phyloP scores from a whole-genome alignment of 2,888 invertebrate genomes.

The Lissocephala sabroskyi region DNA sequence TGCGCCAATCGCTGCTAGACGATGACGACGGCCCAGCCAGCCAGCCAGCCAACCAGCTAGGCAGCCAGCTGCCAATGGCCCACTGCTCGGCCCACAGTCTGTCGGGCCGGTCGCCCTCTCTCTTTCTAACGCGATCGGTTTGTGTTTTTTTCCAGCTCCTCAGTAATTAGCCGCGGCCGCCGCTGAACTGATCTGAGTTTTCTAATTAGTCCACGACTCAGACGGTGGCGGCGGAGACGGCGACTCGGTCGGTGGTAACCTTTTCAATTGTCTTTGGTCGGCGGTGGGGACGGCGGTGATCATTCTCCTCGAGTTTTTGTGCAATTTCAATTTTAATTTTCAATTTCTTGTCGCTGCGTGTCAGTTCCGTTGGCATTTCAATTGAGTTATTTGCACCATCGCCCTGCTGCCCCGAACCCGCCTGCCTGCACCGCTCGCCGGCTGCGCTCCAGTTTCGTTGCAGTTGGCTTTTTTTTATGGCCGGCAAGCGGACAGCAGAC shows the following conservation, averaged over 20 bases:
- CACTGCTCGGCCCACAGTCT: background rate
- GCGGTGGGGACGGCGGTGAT: too few relatives aligned
- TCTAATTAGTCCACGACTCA: conserved; percentile 57
- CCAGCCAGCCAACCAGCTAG: conserved; percentile 10
- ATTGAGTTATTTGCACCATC: conserved; percentile 57
- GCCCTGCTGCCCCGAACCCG: background rate
- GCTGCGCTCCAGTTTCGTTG: background rate
- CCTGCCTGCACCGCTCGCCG: background rate
- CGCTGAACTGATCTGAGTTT: conserved; percentile 26
- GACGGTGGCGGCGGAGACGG: too few relatives aligned
- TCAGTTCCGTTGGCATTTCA: conserved; percentile 66
- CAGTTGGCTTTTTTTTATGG: background rate
- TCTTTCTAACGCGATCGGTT: background rate
- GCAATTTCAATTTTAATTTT: conserved; percentile 47
- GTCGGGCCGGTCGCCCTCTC: background rate
- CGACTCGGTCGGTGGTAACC: conserved; percentile 40
- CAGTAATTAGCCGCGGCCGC: conserved; percentile 37
- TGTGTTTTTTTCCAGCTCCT: background rate
- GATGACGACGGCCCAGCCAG: background rate
- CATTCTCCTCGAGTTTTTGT: background rate
- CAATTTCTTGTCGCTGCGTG: conserved; percentile 61
- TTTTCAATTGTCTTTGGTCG: conserved; percentile 56
- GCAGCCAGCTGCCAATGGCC: conserved; percentile 14
- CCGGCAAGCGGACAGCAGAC: too few relatives aligned
- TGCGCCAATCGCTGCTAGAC: conserved; percentile 58